Percentiles rank a stretch among this genome's conserved stretches.
phyloP scores from a whole-genome alignment of 1,140 invertebrate species.

The Neuroterus valhalla region DNA sequence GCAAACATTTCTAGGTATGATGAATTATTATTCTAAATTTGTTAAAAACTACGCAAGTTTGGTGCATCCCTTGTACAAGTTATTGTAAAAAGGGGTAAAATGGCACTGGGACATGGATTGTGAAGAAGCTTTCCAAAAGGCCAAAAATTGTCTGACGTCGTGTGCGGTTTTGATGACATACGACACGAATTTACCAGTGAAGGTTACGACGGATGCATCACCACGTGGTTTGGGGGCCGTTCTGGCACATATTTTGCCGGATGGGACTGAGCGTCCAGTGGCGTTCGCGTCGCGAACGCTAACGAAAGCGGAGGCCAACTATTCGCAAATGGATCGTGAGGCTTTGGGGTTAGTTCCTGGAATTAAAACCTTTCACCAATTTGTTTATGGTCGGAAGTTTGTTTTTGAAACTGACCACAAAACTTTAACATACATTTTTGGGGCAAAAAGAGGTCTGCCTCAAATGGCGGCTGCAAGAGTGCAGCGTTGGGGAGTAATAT shows the following conservation, averaged over 20 bases:
- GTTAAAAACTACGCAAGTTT: slow-evolving; percentile 36
- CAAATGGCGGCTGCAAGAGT: slow-evolving; percentile 55
- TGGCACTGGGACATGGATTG: slow-evolving; percentile 37
- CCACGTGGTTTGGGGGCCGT: slow-evolving; percentile 35
- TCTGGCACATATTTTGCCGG: slow-evolving; percentile 39
- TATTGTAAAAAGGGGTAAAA: slow-evolving; percentile 36
- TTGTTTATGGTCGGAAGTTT: slow-evolving; percentile 64
- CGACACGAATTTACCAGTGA: slow-evolving; percentile 36
- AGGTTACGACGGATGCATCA: slow-evolving; percentile 40
- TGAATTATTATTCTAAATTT: no score
- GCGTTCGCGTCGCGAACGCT: slow-evolving; percentile 70
- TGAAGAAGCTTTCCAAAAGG: slow-evolving; percentile 35
- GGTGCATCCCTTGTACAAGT: slow-evolving; percentile 35
- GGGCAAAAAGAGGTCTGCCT: slow-evolving; percentile 57
- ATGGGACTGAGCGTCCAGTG: slow-evolving; percentile 49
- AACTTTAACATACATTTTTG: slow-evolving; percentile 72
- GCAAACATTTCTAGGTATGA: slow-evolving; percentile 41
- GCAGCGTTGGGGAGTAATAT: slow-evolving; percentile 61
- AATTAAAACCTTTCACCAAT: slow-evolving; percentile 64
- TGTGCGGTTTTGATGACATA: slow-evolving; percentile 39
- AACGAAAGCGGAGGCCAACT: slow-evolving; percentile 67
- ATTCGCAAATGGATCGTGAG: slow-evolving; percentile 73
- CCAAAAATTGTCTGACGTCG: slow-evolving; percentile 33
- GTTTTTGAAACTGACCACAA: slow-evolving; percentile 72
- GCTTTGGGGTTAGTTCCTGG: slow-evolving; percentile 70